A percentile compares a stretch with the other conserved stretches of the same genome.
Conservation (phyloP, 2,888 invertebrate species). For the Zele albiditarsus region DNA sequence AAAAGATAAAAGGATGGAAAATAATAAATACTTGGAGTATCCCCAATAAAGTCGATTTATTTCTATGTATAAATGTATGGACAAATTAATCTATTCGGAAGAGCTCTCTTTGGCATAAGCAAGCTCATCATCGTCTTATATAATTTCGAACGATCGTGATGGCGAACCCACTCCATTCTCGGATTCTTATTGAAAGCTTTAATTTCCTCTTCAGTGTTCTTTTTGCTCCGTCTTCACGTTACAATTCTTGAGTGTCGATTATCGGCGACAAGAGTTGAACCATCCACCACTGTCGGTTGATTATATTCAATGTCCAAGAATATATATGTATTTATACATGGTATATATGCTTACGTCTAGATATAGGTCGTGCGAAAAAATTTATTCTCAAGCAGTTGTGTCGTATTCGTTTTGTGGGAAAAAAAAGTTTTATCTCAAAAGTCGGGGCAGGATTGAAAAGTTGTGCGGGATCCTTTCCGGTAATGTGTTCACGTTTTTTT, state of each 20-base stretch:
- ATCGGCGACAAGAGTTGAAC: conserved; percentile 14
- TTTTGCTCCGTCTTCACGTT: background rate
- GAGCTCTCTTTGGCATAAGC: background rate
- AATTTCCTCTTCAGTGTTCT: background rate
- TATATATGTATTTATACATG: background rate
- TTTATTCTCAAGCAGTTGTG: conserved; percentile 28
- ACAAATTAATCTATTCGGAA: background rate
- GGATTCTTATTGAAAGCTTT: background rate
- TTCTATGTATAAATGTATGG: background rate
- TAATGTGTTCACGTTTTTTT: conserved; percentile 13
- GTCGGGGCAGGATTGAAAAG: conserved; percentile 38
- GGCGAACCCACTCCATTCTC: background rate
- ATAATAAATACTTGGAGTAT: too few species aligned
- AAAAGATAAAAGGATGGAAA: background rate
- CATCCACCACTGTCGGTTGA: conserved; percentile 10
- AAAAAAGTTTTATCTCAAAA: conserved; percentile 37
- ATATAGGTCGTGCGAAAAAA: conserved; percentile 35
- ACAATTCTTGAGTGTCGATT: conserved; percentile 20
- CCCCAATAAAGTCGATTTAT: background rate
- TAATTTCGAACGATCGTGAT: background rate
- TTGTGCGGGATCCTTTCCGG: conserved; percentile 27
- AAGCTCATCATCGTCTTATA: background rate
- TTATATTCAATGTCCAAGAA: conserved; percentile 6
- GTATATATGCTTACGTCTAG: conserved; percentile 6
- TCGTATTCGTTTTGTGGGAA: background rate